Evolutionary conservation across 2,113 vertebrate genomes (phyloP).

Genomic region (Amphilophus citrinellus): DNA sequence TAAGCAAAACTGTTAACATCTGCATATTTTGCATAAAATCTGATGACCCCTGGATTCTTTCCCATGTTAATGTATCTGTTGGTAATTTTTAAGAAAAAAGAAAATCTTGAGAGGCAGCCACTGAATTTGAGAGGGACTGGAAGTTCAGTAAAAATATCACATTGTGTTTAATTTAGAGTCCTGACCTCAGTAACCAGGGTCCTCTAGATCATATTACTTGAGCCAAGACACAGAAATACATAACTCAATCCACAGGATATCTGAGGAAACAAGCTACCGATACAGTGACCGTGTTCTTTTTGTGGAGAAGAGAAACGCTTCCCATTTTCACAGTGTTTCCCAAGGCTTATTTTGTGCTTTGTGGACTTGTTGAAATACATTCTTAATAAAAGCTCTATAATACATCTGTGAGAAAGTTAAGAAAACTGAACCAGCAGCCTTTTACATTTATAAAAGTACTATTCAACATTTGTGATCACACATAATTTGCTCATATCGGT

Average conservation of each 20-base stretch:
- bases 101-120: not conserved
- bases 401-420: not conserved
- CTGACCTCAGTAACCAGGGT: conserved; percentile 20
- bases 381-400: not conserved
- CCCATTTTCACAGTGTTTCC: not conserved
- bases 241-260: not conserved
- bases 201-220: conserved; percentile 31
- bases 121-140: conserved; percentile 1
- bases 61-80: not conserved
- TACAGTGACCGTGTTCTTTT: not conserved
- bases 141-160: conserved; percentile 1
- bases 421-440: not conserved
- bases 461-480: not conserved
- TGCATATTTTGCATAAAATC: not conserved
- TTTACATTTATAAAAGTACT: not conserved
- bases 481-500: not conserved
- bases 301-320: not conserved
- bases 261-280: not conserved
- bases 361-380: not conserved
- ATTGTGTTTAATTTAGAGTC: conserved; percentile 37
- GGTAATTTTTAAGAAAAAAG: not conserved
- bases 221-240: not conserved
- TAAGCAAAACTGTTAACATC: not conserved
- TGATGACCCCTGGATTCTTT: not conserved
- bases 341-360: not conserved